phyloP scores from a whole-genome alignment of 1,140 invertebrate species.

The Archegozetes longisetosus region DNA sequence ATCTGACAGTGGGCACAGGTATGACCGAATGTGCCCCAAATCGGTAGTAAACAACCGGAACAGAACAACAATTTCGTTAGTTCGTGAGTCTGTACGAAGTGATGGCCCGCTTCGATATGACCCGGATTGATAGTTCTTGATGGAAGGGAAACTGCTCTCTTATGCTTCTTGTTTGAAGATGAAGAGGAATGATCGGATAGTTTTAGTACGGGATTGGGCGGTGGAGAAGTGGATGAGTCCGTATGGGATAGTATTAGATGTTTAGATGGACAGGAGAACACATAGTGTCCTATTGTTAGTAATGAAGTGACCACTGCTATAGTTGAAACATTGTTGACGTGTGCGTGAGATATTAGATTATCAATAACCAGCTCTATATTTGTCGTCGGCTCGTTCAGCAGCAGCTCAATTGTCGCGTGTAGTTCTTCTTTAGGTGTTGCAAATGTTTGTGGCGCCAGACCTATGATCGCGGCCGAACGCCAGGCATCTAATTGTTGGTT shows the following conservation, averaged over 20 bases:
- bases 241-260: background rate
- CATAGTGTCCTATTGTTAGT: conserved; percentile 8
- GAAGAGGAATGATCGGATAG: background rate
- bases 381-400: background rate
- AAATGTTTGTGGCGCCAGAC: background rate
- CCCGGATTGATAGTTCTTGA: background rate
- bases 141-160: background rate
- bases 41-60: background rate
- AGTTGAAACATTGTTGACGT: background rate
- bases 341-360: background rate
- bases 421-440: conserved; percentile 1
- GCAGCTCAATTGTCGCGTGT: conserved; percentile 2
- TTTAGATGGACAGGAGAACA: background rate
- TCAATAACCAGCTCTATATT: background rate
- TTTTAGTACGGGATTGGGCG: conserved; percentile 5
- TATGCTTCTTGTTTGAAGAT: conserved; percentile 3
- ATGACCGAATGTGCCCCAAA: conserved; percentile 4
- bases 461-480: background rate
- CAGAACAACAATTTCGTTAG: background rate
- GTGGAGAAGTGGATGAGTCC: background rate
- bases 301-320: conserved; percentile 9
- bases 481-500: conserved; percentile 2
- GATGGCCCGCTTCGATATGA: conserved; percentile 1
- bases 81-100: background rate
- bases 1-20: conserved; percentile 7